These are phyloP conservation scores for Drosophila kikkawai DNA, from an alignment of 1,140 invertebrate genomes.

Conservation along the genomic window DNA sequence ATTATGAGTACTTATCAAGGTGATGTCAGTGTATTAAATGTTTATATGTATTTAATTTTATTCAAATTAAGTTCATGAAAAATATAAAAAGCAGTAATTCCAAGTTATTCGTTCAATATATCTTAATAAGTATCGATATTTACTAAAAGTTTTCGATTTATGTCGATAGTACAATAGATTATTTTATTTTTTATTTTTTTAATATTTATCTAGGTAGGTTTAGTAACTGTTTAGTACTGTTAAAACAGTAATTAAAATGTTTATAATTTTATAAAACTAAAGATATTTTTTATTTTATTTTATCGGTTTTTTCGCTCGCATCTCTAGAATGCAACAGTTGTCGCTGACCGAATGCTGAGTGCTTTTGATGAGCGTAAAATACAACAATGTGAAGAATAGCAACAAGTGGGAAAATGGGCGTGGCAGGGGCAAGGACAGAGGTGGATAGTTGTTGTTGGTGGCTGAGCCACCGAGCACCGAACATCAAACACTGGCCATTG, in stretches of 20 bases:
- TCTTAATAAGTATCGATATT: too few relatives aligned
- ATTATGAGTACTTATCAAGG: not conserved
- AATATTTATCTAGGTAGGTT: too few relatives aligned
- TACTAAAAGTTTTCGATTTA: not conserved
- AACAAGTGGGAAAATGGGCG: constrained; percentile 58
- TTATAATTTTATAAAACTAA: too few relatives aligned
- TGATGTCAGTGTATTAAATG: too few relatives aligned
- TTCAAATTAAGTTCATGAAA: not conserved
- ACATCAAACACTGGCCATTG: constrained; percentile 32
- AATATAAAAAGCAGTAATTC: not conserved
- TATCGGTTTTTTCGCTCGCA: not conserved
- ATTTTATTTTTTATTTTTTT: too few relatives aligned
- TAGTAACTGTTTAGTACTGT: too few relatives aligned
- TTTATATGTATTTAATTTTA: too few relatives aligned
- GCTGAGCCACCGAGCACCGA: constrained; percentile 24
- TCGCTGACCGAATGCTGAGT: constrained; percentile 53
- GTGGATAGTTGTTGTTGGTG: constrained; percentile 32
- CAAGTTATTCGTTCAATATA: not conserved
- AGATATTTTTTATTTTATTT: too few relatives aligned
- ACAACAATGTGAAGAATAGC: constrained; percentile 72
- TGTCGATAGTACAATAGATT: too few relatives aligned
- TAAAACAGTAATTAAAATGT: too few relatives aligned
- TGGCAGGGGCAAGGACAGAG: constrained; percentile 36
- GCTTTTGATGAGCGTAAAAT: constrained; percentile 79
- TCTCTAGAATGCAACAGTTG: constrained; percentile 65